Base-by-base conservation (phyloP, 2,113 vertebrate genomes). In the Eulemur rufifrons region DNA sequence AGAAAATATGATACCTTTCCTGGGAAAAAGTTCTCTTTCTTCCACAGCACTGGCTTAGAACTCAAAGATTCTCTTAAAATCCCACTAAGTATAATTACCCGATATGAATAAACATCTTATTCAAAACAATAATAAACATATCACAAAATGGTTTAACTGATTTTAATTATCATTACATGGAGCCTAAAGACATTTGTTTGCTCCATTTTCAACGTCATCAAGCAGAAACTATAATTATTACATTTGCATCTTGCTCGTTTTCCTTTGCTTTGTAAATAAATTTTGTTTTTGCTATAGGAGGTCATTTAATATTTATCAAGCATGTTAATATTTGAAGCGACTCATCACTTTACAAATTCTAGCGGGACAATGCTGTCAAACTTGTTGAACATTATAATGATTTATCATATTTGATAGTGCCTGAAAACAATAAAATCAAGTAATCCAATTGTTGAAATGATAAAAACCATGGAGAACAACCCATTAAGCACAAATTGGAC, bases 241-340 rank as follows among this genome's bases (percentile, higher is more conserved):
- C 25, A 64, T 68, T 94, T 88, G 25, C 82, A 25, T 81, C 94
- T 91, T 93, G 87, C 71, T 95, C 95, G 68, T 96, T 97, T 95
- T 90, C 92, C 66, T 94, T 89, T 94, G 81, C 56, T 96, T 97
- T 96, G 81, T 96, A 86, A 95, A 94, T 95, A 86, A 96, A 84
- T 97, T 97, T 95, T 90, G n/a, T 86, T 96, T 97, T 96, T 96
- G 50, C 74, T 94, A 66, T 86, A 96, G 78, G 82, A 83, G 63
- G 21, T 91, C 93, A 96, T 96, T 96, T 34, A 96, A 89, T 96
- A 97, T 98, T 97, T 89, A 96, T 96, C 96, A 95, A 87, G 47
- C 13, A 76, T 94, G 89, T 92, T 96, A 96, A 97, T 95, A 96
- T 95, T 93, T 93, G 73, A 96, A 97, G 64, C 5, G 7, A 89